Conservation (phyloP, 2,113 vertebrate genomes). For the Cyprinodon tularosa region DNA sequence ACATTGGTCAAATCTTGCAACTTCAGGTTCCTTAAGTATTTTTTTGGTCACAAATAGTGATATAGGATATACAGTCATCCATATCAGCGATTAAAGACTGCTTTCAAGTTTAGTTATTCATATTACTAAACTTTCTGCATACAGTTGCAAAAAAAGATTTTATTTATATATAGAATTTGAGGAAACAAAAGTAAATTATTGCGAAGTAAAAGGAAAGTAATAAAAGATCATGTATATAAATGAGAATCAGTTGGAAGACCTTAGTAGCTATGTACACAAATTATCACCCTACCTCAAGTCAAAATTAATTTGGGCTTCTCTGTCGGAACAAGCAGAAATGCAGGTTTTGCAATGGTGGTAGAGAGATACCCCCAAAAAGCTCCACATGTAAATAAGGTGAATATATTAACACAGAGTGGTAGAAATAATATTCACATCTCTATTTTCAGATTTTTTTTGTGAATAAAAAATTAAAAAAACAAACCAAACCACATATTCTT, state of each 20-base stretch:
- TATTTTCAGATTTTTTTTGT: not conserved
- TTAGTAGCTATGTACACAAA: no score
- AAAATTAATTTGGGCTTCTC: no score
- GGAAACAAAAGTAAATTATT: not conserved
- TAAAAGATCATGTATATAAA: no score
- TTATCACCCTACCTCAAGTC: no score
- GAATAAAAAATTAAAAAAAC: no score
- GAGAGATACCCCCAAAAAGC: no score
- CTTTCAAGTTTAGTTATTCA: not conserved
- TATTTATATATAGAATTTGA: not conserved
- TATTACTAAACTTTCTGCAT: not conserved
- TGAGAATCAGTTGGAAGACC: no score
- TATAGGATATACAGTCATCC: not conserved
- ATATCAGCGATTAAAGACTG: not conserved
- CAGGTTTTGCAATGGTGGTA: not conserved
- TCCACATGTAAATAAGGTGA: not conserved
- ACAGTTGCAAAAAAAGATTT: not conserved
- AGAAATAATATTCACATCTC: not conserved
- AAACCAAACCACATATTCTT: no score
- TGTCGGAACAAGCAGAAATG: not conserved
- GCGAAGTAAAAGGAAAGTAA: not conserved
- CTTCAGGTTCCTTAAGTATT: not conserved
- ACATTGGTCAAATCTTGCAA: not conserved
- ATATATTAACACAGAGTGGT: not conserved
- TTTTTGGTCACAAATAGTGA: not conserved